phyloP scores from a whole-genome alignment of 1,140 invertebrate species.

The Nasonia longicornis region DNA sequence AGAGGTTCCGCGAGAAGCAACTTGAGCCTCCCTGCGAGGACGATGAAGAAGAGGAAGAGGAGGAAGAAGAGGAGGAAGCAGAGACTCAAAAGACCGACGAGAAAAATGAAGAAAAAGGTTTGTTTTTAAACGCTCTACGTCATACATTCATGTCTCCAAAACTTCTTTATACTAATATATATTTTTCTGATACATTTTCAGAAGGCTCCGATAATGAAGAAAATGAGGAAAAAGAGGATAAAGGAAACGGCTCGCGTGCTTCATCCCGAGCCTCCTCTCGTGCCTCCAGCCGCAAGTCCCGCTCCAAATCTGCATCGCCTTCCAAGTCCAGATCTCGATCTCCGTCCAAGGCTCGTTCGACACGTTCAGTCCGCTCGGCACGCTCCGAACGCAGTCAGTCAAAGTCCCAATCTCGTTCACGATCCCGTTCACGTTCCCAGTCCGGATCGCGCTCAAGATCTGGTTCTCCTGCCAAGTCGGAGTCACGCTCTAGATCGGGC shows the following conservation, averaged over 20 bases:
- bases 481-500: conserved; percentile 58
- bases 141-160: too few relatives aligned
- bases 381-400: conserved; percentile 54
- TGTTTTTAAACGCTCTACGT: background rate
- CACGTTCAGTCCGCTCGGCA: background rate
- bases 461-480: conserved; percentile 49
- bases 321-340: conserved; percentile 55
- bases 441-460: conserved; percentile 56
- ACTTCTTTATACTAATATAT: too few relatives aligned
- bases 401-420: conserved; percentile 61
- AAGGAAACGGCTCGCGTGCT: conserved; percentile 55
- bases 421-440: conserved; percentile 56
- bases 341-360: background rate
- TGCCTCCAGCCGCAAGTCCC: conserved; percentile 50
- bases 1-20: conserved; percentile 87
- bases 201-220: conserved; percentile 47
- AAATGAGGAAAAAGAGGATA: conserved; percentile 24
- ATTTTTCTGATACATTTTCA: background rate
- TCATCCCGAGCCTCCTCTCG: conserved; percentile 57
- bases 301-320: conserved; percentile 49
- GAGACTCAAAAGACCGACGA: conserved; percentile 60
- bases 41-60: conserved; percentile 75
- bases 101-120: conserved; percentile 60
- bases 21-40: conserved; percentile 89
- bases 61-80: conserved; percentile 62